Evolutionary conservation across 2,797 vertebrate genomes (phyloP).

Genomic region (Leontocebus nigricollis): DNA sequence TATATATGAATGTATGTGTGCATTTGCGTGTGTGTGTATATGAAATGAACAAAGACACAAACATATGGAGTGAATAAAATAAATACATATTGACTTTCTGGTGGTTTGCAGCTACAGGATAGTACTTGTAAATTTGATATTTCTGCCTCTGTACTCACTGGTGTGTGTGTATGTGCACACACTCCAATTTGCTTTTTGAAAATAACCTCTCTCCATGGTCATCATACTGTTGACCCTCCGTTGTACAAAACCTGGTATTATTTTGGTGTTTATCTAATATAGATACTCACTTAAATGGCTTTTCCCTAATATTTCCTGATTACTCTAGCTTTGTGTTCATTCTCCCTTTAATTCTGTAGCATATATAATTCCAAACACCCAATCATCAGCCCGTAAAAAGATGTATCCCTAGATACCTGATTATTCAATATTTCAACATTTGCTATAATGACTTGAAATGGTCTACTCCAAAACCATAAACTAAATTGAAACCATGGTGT

Average conservation of each 20-base stretch:
- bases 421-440: neutral
- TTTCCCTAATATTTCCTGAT: neutral
- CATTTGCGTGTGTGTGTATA: neutral
- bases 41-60: neutral
- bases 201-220: neutral
- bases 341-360: neutral
- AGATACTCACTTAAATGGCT: neutral
- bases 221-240: neutral
- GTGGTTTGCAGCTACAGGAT: neutral
- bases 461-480: neutral
- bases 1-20: neutral
- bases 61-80: neutral
- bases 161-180: neutral
- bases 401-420: neutral
- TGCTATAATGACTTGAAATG: slow-evolving; percentile 23
- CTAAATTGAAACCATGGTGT: neutral
- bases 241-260: neutral
- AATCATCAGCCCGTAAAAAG: neutral
- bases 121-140: neutral
- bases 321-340: neutral
- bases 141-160: neutral
- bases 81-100: neutral
- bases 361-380: neutral
- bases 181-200: neutral
- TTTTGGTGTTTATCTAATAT: neutral